Evolutionary conservation across 2,113 vertebrate species (phyloP).

Genomic region (Galeopterus variegatus): DNA sequence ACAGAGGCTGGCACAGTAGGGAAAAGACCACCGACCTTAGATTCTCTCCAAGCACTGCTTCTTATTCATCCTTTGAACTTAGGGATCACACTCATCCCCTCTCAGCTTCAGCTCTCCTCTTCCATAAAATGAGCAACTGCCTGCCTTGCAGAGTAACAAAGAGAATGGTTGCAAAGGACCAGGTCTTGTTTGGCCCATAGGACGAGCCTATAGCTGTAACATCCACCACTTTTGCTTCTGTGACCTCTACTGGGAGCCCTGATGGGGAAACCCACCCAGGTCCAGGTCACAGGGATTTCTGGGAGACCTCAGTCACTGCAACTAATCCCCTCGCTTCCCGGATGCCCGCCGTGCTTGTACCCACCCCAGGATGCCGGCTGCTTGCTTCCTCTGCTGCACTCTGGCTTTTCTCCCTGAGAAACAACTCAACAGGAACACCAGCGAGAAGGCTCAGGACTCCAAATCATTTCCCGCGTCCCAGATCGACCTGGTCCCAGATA

Average conservation of each 20-base stretch:
- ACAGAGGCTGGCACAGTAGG: neutral
- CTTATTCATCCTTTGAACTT: neutral
- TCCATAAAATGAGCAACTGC: neutral
- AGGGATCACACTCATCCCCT: neutral
- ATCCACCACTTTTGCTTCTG: neutral
- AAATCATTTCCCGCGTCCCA: neutral
- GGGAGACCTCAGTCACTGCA: neutral
- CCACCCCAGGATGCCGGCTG: rapidly evolving
- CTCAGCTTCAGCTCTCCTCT: neutral
- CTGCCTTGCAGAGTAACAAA: neutral
- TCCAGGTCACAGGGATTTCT: neutral
- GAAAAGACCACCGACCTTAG: neutral
- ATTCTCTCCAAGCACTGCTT: neutral
- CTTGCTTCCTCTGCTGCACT: neutral
- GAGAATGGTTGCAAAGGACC: neutral
- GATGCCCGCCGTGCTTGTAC: too few species aligned
- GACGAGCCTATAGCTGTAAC: neutral
- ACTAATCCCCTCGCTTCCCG: neutral
- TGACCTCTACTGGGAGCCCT: neutral
- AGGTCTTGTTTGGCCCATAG: too few species aligned
- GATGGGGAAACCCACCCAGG: neutral
- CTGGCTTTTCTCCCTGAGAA: neutral
- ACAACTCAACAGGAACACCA: neutral
- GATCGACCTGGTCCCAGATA: neutral
- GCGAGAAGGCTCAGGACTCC: neutral